Base-by-base conservation (phyloP, 2,797 vertebrate genomes). In the Rhadinocentrus ornatus region DNA sequence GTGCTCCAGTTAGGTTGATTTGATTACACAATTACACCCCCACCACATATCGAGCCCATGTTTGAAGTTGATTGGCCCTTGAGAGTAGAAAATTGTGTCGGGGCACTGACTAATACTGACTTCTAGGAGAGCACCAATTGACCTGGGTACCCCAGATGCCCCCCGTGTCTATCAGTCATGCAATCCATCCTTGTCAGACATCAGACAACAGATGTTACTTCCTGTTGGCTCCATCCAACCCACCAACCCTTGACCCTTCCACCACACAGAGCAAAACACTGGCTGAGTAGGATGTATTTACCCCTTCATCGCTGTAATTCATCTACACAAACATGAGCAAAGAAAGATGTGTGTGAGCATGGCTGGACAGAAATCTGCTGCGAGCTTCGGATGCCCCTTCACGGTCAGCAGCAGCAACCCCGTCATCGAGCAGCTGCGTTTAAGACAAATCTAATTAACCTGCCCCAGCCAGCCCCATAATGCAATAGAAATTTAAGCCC, bases 201-300 rank as follows among this genome's bases (percentile, higher is more conserved):
- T 87, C 82, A 88, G 83, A 83, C 88, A 91, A 77, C 93, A 96
- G 90, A 95, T 95, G 93, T 88, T 68, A 67, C 83, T 91, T 93
- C 86, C 90, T 90, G 90, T 86, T 69, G 73, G 72, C 68, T 83
- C 78, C 75, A 67, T 85, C 84, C 29, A 62, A 60, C 69, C 60
- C 48, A 0, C 29, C 69, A 11, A 87, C 85, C 84, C 44, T 27
- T 85, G 84, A 88, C 86, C 86, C 52, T 6, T 3, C 32, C 32
- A 3, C 52, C 66, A 34, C 46, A 35, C 39, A 41, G 15, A 16
- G 39, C 39, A 41, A 16, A 16, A 16, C 39, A 41, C 39, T 41
- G 4, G 3, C 39, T 13, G 2, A 12, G 22, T 39, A 32, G 31
- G 8, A 32, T 1, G 31, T 8, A 32, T 9, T 32, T 32, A 32